Evolutionary conservation across 2,888 invertebrate genomes (phyloP), one percentile per base, ranked within the genome.

Genomic region (Cantharis rustica): DNA sequence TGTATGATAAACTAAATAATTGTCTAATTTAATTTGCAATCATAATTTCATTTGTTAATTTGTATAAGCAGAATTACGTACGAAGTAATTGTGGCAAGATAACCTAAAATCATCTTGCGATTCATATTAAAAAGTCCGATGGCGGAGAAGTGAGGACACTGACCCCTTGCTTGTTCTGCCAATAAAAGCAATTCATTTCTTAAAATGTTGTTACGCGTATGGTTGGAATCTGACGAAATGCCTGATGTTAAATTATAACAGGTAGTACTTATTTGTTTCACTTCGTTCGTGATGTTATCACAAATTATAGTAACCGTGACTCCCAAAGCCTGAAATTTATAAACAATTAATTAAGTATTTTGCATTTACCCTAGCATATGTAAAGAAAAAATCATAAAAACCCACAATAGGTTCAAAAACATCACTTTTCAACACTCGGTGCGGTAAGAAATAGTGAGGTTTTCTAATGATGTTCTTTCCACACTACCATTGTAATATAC

Each of bases 41-140:
- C n/a, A 23, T 1, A 23, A 1, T 27, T 27, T 27, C 10, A 27
- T 13, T 23, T 9, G 10, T 71, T 16, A 68, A 68, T 5, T 16
- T 73, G 73, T 10, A 90, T 11, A 10, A 73, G 10, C 16, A 69
- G 9, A 3, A 73, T 62, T 15, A 17, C 11, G 10, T 73, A 69
- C 1, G 61, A 10, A 10, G 63, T 27, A 26, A 69, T 10, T 63
- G 63, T 13, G 11, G 26, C 69, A 7, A 69, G 10, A 16, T 69
- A 9, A 13, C 62, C 16, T 16, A 2, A 3, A 16, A 73, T 10
- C 13, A 23, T 73, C 0, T 15, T n/a, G 13, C 16, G 23, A 27
- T 73, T 62, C 9, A 73, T 16, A 10, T 16, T 17, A 23, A 79
- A 78, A 13, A 75, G 70, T 2, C 73, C 79, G 5, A 68, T 73